Evolutionary conservation across 2,888 invertebrate species (phyloP).

Genomic region (Dynastes tityus): DNA sequence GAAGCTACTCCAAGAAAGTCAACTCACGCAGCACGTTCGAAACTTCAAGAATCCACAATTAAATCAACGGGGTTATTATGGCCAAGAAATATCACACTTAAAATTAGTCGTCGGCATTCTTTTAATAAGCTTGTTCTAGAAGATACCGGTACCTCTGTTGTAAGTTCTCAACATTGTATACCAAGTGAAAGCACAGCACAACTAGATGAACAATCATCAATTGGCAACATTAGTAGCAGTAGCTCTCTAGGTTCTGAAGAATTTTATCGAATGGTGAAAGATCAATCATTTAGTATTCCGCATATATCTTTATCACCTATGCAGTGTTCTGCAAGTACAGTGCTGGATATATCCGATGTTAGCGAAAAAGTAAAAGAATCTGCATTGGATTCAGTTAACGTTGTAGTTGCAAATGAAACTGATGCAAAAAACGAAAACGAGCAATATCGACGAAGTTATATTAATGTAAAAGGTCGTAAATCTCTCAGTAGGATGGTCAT

Average conservation of each 20-base stretch:
- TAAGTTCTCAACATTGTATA: neutral
- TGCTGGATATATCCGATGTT: neutral
- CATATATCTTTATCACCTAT: slow-evolving; percentile 18
- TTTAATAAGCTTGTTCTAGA: slow-evolving; percentile 6
- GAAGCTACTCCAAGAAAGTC: neutral
- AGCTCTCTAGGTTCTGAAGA: slow-evolving; percentile 18
- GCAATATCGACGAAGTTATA: slow-evolving; percentile 12
- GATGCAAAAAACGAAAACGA: neutral
- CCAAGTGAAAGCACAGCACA: neutral
- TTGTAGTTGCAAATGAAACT: neutral
- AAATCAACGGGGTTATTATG: neutral
- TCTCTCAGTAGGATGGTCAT: slow-evolving; percentile 50
- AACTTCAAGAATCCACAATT: slow-evolving; percentile 8
- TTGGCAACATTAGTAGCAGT: neutral
- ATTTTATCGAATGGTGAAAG: neutral
- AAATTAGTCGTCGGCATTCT: slow-evolving; percentile 17
- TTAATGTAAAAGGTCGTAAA: slow-evolving; percentile 35
- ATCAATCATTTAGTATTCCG: slow-evolving; percentile 17
- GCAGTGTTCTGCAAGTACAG: neutral
- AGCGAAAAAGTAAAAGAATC: slow-evolving; percentile 10
- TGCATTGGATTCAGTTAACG: neutral
- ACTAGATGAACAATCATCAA: neutral
- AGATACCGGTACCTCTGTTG: neutral
- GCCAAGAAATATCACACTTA: slow-evolving; percentile 19
- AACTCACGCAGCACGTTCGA: neutral